phyloP scores from a whole-genome alignment of 2,113 vertebrate genomes.

The Junco hyemalis region DNA sequence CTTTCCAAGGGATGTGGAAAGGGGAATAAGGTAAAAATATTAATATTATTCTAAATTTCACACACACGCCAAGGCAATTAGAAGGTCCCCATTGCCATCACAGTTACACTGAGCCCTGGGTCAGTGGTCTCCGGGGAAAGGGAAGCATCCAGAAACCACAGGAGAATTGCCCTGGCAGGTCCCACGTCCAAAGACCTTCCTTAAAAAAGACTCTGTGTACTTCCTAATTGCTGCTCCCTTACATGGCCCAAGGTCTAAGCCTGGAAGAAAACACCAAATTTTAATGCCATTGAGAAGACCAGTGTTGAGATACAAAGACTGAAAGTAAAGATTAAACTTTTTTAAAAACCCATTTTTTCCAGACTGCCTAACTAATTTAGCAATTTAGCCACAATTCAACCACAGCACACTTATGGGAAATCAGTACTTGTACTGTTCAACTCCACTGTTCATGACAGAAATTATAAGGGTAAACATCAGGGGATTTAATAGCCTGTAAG shows the following conservation, averaged over 20 bases:
- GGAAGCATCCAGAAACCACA: background rate
- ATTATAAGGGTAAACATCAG: background rate
- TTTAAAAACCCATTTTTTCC: background rate
- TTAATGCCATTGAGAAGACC: background rate
- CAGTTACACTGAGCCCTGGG: background rate
- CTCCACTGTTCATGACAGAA: background rate
- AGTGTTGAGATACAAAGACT: background rate
- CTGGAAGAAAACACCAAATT: background rate
- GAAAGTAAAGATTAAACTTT: background rate
- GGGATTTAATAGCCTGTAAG: background rate
- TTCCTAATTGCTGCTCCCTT: background rate
- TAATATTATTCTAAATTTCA: background rate
- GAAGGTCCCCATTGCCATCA: background rate
- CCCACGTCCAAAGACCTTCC: accelerated
- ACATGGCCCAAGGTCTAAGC: background rate
- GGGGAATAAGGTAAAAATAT: background rate
- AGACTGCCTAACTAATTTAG: background rate
- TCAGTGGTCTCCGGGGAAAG: background rate
- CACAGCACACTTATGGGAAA: background rate
- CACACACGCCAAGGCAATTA: background rate
- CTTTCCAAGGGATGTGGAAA: background rate
- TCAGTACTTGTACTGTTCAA: background rate
- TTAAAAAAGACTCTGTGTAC: background rate
- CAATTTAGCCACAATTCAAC: background rate
- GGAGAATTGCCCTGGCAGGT: background rate